Evolutionary conservation across 2,888 invertebrate genomes (phyloP).

Genomic region (Rhorus exstirpatorius): DNA sequence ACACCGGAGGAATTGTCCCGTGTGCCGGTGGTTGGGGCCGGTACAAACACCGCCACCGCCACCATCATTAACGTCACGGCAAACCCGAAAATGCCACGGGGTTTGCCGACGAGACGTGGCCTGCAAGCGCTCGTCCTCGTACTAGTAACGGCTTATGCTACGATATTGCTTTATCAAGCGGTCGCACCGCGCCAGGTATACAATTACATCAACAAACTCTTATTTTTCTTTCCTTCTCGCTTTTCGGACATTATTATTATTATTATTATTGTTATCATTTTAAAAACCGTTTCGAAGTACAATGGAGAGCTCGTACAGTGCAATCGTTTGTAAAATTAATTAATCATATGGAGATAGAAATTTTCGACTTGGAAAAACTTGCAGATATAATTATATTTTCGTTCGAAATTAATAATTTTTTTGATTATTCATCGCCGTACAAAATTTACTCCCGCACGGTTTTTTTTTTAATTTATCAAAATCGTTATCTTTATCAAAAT

Average conservation of each 20-base stretch:
- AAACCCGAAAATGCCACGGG: slow-evolving; percentile 87
- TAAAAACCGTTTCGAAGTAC: no score
- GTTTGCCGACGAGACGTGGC: slow-evolving; percentile 83
- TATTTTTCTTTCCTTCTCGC: not conserved
- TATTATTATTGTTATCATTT: no score
- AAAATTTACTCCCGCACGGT: no score
- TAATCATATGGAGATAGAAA: no score
- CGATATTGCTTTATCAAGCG: slow-evolving; percentile 89
- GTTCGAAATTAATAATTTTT: no score
- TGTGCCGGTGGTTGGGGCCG: slow-evolving; percentile 88
- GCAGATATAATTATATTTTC: no score
- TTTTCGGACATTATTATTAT: not conserved
- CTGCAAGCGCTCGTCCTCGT: slow-evolving; percentile 86
- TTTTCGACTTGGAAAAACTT: no score
- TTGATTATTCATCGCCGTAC: no score
- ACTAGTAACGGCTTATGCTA: slow-evolving; percentile 88
- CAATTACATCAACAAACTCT: slow-evolving; percentile 73
- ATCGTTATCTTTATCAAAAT: no score
- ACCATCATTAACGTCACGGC: slow-evolving; percentile 79
- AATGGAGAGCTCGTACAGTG: no score
- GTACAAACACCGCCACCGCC: slow-evolving; percentile 86
- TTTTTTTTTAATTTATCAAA: no score
- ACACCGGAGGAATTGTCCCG: slow-evolving; percentile 86
- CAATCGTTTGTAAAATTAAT: no score
- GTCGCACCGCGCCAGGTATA: slow-evolving; percentile 87